Evolutionary conservation across 2,888 invertebrate genomes (phyloP).

Genomic region (Neelides folsomi): DNA sequence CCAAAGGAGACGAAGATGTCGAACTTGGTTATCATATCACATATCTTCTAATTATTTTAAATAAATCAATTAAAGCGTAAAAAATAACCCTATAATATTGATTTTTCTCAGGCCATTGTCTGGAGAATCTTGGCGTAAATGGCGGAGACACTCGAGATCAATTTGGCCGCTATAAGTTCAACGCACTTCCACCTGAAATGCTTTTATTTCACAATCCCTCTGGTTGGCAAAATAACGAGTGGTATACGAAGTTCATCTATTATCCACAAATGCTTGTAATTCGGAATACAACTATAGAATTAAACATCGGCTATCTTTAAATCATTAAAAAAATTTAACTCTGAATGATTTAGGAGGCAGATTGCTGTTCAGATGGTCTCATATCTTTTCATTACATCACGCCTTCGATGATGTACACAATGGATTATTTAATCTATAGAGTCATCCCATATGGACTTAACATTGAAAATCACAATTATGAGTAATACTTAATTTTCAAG

Average conservation of each 20-base stretch:
- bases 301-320: too few relatives aligned
- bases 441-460: too few relatives aligned
- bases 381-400: constrained; percentile 6
- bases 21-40: constrained; percentile 59
- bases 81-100: too few relatives aligned
- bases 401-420: not conserved
- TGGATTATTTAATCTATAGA: constrained; percentile 3
- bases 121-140: constrained; percentile 67
- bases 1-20: constrained; percentile 73
- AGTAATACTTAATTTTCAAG: too few relatives aligned
- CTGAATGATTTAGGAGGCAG: not conserved
- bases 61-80: too few relatives aligned
- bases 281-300: constrained; percentile 3
- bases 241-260: constrained; percentile 89
- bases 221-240: constrained; percentile 66
- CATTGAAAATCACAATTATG: too few relatives aligned
- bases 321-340: not conserved
- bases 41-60: too few relatives aligned
- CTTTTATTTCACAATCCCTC: too few relatives aligned
- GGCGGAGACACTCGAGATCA: constrained; percentile 81
- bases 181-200: constrained; percentile 57
- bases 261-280: constrained; percentile 75
- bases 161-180: constrained; percentile 70
- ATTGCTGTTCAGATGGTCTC: constrained; percentile 3
- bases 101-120: constrained; percentile 50